A percentile compares a stretch with the other conserved stretches of the same genome.
phyloP scores from a whole-genome alignment of 2,888 invertebrate genomes.

The Dryobota labecula region DNA sequence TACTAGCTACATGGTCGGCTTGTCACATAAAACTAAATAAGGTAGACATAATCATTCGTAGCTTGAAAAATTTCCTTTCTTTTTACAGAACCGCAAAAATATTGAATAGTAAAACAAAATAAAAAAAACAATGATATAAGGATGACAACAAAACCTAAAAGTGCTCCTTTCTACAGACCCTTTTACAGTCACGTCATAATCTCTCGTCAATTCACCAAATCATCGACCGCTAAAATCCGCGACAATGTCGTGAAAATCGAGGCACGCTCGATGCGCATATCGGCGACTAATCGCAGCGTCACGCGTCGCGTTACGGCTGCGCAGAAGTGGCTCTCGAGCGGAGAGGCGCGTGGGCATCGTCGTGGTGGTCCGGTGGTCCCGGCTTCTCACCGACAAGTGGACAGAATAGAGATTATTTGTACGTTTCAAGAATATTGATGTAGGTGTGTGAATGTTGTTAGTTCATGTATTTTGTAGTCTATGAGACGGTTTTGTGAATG shows the following conservation, averaged over 20 bases:
- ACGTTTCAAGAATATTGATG: constrained; percentile 53
- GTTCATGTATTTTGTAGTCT: constrained; percentile 32
- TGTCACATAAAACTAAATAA: not conserved
- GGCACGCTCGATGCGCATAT: constrained; percentile 48
- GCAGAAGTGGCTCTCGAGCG: constrained; percentile 65
- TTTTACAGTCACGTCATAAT: not conserved
- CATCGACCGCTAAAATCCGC: constrained; percentile 40
- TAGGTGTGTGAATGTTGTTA: constrained; percentile 45
- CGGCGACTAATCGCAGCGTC: constrained; percentile 62
- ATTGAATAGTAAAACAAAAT: not conserved
- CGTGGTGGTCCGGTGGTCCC: constrained; percentile 66
- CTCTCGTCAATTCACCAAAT: constrained; percentile 8
- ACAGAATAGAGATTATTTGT: constrained; percentile 60
- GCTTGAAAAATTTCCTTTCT: not conserved
- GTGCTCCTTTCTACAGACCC: too few species aligned
- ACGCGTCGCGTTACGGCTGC: constrained; percentile 62
- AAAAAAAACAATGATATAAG: too few species aligned
- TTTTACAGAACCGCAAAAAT: not conserved
- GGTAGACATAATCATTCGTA: not conserved
- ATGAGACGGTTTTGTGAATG: constrained; percentile 32
- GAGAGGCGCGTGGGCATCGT: constrained; percentile 71
- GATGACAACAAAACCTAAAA: too few species aligned
- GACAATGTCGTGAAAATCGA: constrained; percentile 53
- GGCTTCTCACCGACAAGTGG: constrained; percentile 55
- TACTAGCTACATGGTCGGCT: not conserved